Evolutionary conservation across 2,888 invertebrate genomes (phyloP).

Genomic region (Dicyrtomina minuta): DNA sequence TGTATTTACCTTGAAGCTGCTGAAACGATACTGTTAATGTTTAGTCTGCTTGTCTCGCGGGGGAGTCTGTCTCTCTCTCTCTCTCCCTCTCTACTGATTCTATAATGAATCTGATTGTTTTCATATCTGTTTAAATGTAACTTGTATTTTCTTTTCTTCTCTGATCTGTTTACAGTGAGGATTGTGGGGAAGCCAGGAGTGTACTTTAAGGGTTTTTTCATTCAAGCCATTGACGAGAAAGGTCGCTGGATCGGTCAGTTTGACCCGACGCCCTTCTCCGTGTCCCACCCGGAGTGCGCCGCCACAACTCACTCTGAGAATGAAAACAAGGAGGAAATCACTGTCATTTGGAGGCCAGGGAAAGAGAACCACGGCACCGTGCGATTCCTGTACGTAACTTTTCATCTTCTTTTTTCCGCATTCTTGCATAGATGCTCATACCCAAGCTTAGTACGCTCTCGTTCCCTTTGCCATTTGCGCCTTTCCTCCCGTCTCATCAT

Average conservation of each 20-base stretch:
- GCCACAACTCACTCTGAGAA: slow-evolving; percentile 48
- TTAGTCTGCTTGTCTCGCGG: no score
- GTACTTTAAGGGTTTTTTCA: slow-evolving; percentile 53
- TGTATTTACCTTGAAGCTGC: no score
- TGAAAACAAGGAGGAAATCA: slow-evolving; percentile 51
- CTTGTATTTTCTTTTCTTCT: not conserved
- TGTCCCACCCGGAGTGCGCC: slow-evolving; percentile 45
- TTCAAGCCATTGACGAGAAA: slow-evolving; percentile 49
- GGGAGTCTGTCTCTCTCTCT: no score
- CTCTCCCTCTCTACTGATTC: no score
- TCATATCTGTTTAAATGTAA: no score
- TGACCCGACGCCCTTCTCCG: slow-evolving; percentile 52
- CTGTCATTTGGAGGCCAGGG: slow-evolving; percentile 50
- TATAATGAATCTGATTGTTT: no score
- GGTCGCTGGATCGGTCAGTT: slow-evolving; percentile 51
- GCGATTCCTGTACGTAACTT: slow-evolving; percentile 49
- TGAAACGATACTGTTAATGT: no score
- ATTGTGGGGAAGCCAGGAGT: slow-evolving; percentile 47
- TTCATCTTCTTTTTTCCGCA: slow-evolving; percentile 11
- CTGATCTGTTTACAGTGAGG: slow-evolving; percentile 36
- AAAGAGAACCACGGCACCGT: slow-evolving; percentile 46
- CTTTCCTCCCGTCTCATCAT: slow-evolving; percentile 1
- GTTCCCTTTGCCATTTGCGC: slow-evolving; percentile 9
- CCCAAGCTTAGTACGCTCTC: no score
- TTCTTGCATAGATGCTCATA: slow-evolving; percentile 21